Conservation (phyloP, 2,888 invertebrate genomes). For the Parthenolecanium corni region DNA sequence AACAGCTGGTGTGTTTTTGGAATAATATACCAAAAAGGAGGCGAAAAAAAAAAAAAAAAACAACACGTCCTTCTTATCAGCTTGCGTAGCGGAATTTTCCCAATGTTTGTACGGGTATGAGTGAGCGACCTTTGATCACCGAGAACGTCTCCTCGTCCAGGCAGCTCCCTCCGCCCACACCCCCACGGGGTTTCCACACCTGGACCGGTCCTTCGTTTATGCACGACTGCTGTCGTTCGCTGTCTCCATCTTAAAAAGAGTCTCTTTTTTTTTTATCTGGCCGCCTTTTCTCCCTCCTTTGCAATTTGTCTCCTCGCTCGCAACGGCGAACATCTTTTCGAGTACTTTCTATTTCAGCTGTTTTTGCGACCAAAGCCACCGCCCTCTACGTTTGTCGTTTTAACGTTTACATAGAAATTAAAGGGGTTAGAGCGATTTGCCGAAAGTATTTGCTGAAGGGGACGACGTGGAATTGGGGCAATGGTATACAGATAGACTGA, state of each 20-base stretch:
- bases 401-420: too few species aligned
- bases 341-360: background rate
- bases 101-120: constrained; percentile 13
- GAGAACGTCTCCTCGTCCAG: constrained; percentile 6
- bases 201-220: too few species aligned
- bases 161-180: background rate
- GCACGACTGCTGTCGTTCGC: too few species aligned
- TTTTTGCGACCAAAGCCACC: background rate
- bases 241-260: constrained; percentile 1
- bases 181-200: too few species aligned
- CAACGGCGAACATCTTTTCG: too few species aligned
- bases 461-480: too few species aligned
- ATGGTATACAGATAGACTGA: too few species aligned
- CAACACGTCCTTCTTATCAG: constrained; percentile 15
- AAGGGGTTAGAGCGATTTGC: too few species aligned
- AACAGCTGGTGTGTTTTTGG: constrained; percentile 14
- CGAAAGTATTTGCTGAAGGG: too few species aligned
- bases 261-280: constrained; percentile 15
- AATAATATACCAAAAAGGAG: too few species aligned
- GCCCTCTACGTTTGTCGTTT: background rate
- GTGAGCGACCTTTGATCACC: constrained; percentile 24
- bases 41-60: background rate
- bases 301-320: background rate
- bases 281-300: constrained; percentile 11
- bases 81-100: constrained; percentile 23